Base-by-base conservation (phyloP, 92 coral and sea anemone genomes). In the Palythoa grandis region DNA sequence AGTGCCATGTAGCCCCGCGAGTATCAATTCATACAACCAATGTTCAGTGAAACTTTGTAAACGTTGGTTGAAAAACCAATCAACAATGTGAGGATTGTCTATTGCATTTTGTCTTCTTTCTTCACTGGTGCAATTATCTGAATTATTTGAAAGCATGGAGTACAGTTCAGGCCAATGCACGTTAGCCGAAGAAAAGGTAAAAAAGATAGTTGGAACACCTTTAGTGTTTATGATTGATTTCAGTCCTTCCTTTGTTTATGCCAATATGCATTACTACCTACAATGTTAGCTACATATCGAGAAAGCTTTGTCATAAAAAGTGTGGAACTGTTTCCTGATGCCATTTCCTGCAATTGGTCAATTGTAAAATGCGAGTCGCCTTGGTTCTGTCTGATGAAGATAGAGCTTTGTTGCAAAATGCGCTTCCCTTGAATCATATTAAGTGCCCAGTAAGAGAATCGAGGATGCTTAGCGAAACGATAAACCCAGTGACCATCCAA, bases 321-420 rank as follows among this genome's bases (percentile, higher is more conserved):
- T 74, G 88, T 43, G 24, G 91, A 88, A 39, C 52, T 85, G 70
- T 89, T 89, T 53, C 48, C 60, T 54, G 78, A 85, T 47, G 89
- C 89, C 89, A 86, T 90, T 79, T 86, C 84, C 5, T 72, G 89
- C 70, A 90, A 72, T 63, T 90, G 76, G 50, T 90, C 90, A 24
- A 90, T 72, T n/a, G 92, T 90, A 72, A 89, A 78, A 89, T 86
- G 92, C 52, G 86, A 70, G 56, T 89, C 92, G 47, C 83, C 92
- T 74, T 86, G 79, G 84, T 89, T 82, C 76, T 71, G 61, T 56
- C 10, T 56, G 61, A 56, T 56, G 16, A 60, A 60, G 23, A 60
- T 24, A 60, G 67, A 60, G 87, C 76, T 89, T 86, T 89, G 92
- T 61, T 89, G 92, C 40, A 88, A 74, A 40, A 66, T 83, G 11